phyloP scores from a whole-genome alignment of 2,113 vertebrate genomes.

The Bujurquina vittata region DNA sequence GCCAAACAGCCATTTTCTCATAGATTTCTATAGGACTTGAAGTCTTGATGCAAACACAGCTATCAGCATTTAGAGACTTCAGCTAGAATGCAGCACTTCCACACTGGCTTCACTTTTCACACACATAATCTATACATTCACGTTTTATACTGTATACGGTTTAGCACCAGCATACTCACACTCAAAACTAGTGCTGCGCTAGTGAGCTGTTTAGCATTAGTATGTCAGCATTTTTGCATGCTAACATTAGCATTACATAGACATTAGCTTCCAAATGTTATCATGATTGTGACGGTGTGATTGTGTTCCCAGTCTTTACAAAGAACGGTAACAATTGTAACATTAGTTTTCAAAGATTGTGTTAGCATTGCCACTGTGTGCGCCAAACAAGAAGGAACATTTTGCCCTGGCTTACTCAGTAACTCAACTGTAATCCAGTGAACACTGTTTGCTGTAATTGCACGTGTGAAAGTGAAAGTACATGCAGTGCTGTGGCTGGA shows the following conservation, averaged over 20 bases:
- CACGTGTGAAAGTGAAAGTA: no score
- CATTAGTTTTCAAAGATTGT: background rate
- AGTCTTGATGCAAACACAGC: background rate
- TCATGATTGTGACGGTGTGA: fast-evolving
- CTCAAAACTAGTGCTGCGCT: no score
- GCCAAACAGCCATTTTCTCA: no score
- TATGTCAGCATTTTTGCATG: background rate
- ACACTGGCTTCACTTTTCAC: background rate
- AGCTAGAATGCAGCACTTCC: background rate
- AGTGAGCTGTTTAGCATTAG: background rate
- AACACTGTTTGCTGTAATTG: no score
- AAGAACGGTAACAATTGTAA: background rate
- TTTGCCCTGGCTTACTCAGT: background rate
- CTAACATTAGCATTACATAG: background rate
- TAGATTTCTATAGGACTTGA: no score
- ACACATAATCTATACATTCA: background rate
- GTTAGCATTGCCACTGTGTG: background rate
- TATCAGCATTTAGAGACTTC: background rate
- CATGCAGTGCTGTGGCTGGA: background rate
- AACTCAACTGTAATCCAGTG: no score
- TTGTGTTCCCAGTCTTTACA: background rate
- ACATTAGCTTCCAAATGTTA: background rate
- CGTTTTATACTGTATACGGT: fast-evolving
- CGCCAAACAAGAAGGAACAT: background rate
- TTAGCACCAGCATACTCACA: background rate